Conservation (phyloP, 2,888 invertebrate genomes). For the Cyclophora punctaria region DNA sequence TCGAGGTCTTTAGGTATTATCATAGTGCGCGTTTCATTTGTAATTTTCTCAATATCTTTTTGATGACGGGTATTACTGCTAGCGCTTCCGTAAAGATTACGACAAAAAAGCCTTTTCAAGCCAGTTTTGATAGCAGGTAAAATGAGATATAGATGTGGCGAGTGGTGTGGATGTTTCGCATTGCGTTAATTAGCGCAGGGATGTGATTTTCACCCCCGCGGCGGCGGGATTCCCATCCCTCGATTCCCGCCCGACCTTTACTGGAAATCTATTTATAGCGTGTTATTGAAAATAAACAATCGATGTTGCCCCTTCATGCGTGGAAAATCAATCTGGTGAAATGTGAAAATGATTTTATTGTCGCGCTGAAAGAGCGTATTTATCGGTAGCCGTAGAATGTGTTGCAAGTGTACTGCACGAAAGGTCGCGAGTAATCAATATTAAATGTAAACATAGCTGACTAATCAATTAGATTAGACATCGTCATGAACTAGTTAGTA, state of each 20-base stretch:
- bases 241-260: slow-evolving; percentile 64
- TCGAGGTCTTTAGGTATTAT: slow-evolving; percentile 17
- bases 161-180: slow-evolving; percentile 8
- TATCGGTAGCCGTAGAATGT: too few relatives aligned
- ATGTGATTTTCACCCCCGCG: slow-evolving; percentile 2
- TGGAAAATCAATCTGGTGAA: slow-evolving; percentile 23
- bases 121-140: slow-evolving; percentile 41
- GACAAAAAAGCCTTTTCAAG: slow-evolving; percentile 44
- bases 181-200: slow-evolving; percentile 13
- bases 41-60: slow-evolving; percentile 28
- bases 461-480: too few relatives aligned
- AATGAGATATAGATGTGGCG: slow-evolving; percentile 5
- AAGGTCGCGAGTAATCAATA: too few relatives aligned
- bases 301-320: slow-evolving; percentile 35
- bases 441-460: too few relatives aligned
- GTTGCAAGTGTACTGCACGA: too few relatives aligned
- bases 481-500: too few relatives aligned
- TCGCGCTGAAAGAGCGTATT: too few relatives aligned
- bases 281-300: slow-evolving; percentile 54
- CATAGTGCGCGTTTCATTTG: slow-evolving; percentile 26
- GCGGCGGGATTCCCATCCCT: slow-evolving; percentile 23
- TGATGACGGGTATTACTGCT: slow-evolving; percentile 69
- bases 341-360: neutral
- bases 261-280: slow-evolving; percentile 55
- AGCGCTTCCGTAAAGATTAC: slow-evolving; percentile 65